These are phyloP conservation scores for Teleogryllus oceanicus DNA, from an alignment of 2,888 invertebrate genomes.

Conservation along the genomic window DNA sequence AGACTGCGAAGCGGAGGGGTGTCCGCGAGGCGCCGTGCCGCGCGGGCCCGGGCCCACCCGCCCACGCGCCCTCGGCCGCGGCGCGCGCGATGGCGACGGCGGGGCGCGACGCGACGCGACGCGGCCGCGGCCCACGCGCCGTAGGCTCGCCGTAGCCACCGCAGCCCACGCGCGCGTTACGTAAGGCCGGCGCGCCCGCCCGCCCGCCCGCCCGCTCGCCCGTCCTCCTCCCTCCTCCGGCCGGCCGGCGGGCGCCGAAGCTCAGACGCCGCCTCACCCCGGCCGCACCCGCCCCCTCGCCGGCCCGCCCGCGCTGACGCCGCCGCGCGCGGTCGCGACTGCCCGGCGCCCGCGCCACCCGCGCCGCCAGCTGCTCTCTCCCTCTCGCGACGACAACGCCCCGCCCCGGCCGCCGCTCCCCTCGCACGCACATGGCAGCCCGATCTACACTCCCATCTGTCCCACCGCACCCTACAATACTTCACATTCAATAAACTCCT, in stretches of 20 bases:
- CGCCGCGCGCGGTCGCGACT: too few relatives aligned
- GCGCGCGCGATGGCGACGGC: background rate
- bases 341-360: too few relatives aligned
- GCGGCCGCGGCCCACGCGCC: background rate
- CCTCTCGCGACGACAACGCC: too few relatives aligned
- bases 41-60: background rate
- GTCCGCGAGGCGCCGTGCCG: too few relatives aligned
- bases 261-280: background rate
- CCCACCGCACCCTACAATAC: too few relatives aligned
- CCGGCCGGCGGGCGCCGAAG: background rate
- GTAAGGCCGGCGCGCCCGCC: background rate
- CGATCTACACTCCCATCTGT: too few relatives aligned
- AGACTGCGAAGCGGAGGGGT: too few relatives aligned
- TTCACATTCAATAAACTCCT: too few relatives aligned
- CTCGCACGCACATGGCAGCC: too few relatives aligned
- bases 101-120: background rate
- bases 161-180: constrained; percentile 5
- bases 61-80: background rate
- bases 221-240: background rate
- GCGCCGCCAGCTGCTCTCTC: too few relatives aligned
- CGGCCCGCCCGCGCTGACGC: too few relatives aligned
- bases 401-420: too few relatives aligned
- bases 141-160: background rate
- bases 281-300: background rate
- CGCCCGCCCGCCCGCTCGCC: background rate